These are phyloP conservation scores for Heteractis magnifica DNA, from an alignment of 92 coral and sea anemone genomes.

Conservation along the genomic window DNA sequence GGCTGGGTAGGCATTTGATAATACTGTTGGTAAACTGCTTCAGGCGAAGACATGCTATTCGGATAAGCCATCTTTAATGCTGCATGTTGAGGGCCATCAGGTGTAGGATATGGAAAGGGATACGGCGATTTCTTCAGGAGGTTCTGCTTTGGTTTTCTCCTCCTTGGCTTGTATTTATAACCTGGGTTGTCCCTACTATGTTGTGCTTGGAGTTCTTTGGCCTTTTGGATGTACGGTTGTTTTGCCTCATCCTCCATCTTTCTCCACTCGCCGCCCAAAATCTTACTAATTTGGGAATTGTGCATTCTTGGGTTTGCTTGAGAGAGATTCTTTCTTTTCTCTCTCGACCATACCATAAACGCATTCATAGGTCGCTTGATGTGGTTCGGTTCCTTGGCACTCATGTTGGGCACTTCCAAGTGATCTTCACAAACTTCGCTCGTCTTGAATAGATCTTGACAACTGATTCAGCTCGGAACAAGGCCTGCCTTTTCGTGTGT, in stretches of 20 bases:
- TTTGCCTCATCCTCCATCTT: conserved; percentile 77
- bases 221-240: conserved; percentile 77
- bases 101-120: conserved; percentile 77
- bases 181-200: conserved; percentile 95
- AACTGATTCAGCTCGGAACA: conserved; percentile 79
- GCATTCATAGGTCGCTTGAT: conserved; percentile 99
- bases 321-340: conserved; percentile 76
- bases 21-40: conserved; percentile 78
- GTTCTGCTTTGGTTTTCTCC: conserved; percentile 88
- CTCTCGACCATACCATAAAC: conserved; percentile 97
- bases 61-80: conserved; percentile 90
- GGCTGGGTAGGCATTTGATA: conserved; percentile 80
- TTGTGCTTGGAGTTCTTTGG: conserved; percentile 91
- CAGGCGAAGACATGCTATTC: conserved; percentile 77
- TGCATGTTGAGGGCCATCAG: conserved; percentile 73
- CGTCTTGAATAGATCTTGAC: conserved; percentile 57
- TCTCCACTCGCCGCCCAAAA: conserved; percentile 90
- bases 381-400: conserved; percentile 80
- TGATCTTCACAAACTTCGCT: conserved; percentile 2
- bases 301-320: conserved; percentile 95
- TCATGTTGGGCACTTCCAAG: conserved; percentile 53
- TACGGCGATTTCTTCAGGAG: conserved; percentile 86
- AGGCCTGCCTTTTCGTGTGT: conserved; percentile 77
- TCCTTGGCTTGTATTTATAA: conserved; percentile 93
- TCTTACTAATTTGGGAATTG: conserved; percentile 96